Evolutionary conservation across 35 echinoderm and acorn worm genomes (phyloP).

Genomic region (Stichopus chloronotus): DNA sequence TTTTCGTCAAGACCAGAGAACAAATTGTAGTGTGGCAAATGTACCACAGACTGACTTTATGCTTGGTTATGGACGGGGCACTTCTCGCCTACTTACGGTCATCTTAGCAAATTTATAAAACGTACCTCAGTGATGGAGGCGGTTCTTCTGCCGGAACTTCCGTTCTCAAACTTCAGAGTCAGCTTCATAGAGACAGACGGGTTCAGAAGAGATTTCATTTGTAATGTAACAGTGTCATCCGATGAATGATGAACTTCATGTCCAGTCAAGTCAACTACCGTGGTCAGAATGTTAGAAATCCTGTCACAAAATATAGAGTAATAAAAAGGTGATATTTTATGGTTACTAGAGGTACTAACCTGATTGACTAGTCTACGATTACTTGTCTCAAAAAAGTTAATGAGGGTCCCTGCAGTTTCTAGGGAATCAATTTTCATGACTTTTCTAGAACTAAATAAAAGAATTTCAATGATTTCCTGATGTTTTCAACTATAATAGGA

Average conservation of each 20-base stretch:
- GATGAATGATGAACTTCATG: neutral
- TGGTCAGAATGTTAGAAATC: neutral
- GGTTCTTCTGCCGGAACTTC: neutral
- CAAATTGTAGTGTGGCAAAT: too few species aligned
- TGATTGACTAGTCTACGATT: neutral
- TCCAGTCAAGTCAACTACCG: neutral
- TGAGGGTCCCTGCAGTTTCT: neutral
- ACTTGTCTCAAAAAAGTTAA: neutral
- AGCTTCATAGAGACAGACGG: neutral
- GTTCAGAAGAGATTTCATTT: slow-evolving; percentile 2
- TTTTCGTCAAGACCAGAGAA: too few species aligned
- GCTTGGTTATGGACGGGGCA: too few species aligned
- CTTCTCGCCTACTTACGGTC: too few species aligned
- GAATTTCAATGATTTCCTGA: neutral
- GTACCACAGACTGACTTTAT: too few species aligned
- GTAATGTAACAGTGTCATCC: neutral
- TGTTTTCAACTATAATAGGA: too few species aligned
- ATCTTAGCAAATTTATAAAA: neutral
- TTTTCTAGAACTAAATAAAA: neutral
- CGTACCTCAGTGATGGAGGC: slow-evolving; percentile 7
- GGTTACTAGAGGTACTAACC: neutral
- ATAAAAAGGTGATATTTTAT: neutral
- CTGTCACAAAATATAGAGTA: neutral
- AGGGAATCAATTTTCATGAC: neutral
- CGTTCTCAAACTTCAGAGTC: slow-evolving; percentile 7